Percentiles rank a stretch among this genome's conserved stretches.
These are phyloP conservation scores for Lepeophtheirus salmonis DNA, from an alignment of 1,140 invertebrate genomes.

Conservation along the genomic window DNA sequence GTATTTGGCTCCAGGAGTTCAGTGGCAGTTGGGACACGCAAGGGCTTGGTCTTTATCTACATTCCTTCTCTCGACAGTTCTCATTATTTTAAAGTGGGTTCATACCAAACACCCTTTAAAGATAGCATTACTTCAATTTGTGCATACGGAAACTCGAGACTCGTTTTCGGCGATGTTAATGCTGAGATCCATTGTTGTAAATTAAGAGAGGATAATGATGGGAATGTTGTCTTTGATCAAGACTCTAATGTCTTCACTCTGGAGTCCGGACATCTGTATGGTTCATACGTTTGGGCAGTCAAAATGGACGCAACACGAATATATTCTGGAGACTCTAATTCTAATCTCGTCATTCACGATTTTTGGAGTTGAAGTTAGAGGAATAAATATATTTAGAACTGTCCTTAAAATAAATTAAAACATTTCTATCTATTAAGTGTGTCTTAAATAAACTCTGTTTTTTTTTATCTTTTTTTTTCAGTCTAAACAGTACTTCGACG, in stretches of 20 bases:
- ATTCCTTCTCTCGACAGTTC: not conserved
- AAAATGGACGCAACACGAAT: not conserved
- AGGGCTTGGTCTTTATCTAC: not conserved
- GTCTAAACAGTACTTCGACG: conserved; percentile 13
- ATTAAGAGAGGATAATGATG: not conserved
- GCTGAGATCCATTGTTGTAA: not conserved
- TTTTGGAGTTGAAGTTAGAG: too few species aligned
- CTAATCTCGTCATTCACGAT: not conserved
- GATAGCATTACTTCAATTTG: too few species aligned
- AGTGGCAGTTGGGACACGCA: not conserved
- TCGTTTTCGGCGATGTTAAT: not conserved
- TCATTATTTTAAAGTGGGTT: not conserved
- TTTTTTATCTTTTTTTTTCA: conserved; percentile 2
- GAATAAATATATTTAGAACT: too few species aligned
- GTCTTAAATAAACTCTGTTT: too few species aligned
- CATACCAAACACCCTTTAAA: not conserved
- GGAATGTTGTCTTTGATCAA: not conserved
- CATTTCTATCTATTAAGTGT: too few species aligned
- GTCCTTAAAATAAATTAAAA: too few species aligned
- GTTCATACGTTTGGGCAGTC: not conserved
- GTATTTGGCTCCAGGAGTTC: not conserved
- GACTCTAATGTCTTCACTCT: not conserved
- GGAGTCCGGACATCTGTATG: not conserved
- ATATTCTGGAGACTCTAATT: not conserved
- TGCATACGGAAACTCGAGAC: not conserved